Conservation (phyloP, 2,797 vertebrate genomes). For the Melanotaenia nigrans region DNA sequence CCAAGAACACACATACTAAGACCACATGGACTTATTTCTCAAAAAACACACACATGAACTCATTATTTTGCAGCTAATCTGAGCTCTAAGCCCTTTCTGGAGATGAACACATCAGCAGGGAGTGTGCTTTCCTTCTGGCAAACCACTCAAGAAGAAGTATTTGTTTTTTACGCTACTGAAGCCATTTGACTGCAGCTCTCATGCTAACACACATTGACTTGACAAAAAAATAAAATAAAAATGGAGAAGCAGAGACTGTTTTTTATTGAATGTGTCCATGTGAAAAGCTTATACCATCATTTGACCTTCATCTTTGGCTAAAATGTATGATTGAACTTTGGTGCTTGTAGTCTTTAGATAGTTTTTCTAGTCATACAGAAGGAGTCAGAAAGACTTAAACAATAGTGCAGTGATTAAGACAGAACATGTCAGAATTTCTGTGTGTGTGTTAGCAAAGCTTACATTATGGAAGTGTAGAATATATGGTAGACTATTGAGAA, state of each 20-base stretch:
- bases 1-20: neutral
- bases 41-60: neutral
- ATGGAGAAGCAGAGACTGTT: neutral
- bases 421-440: too few species aligned
- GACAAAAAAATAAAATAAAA: neutral
- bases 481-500: too few species aligned
- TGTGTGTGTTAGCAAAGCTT: too few species aligned
- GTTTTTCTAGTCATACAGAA: too few species aligned
- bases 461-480: too few species aligned
- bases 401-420: too few species aligned
- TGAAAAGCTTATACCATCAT: too few species aligned
- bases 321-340: too few species aligned
- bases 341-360: too few species aligned
- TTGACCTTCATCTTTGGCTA: too few species aligned
- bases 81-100: slow-evolving; percentile 11
- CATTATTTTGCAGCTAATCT: slow-evolving; percentile 1
- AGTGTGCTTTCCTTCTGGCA: slow-evolving; percentile 11
- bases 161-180: neutral
- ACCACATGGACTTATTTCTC: slow-evolving; percentile 3
- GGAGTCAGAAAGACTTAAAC: too few species aligned
- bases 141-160: neutral
- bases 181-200: neutral
- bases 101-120: neutral
- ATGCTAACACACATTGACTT: neutral
- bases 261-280: too few species aligned